Base-by-base conservation (phyloP, 64 coral and sea anemone species). In the Trachythela sp. region DNA sequence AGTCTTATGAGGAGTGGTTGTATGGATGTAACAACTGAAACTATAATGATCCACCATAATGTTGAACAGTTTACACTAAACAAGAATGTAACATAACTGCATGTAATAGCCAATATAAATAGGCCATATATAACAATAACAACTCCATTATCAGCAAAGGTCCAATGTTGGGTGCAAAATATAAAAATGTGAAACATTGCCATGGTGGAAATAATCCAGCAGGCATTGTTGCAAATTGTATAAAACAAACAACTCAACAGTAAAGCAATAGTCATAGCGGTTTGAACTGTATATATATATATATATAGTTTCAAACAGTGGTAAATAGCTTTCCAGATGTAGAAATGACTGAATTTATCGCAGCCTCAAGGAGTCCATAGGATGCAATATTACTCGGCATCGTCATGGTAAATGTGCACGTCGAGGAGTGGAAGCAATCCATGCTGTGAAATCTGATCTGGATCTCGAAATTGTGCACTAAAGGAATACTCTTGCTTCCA, bases 401-500 rank as follows among this genome's bases (percentile, higher is more conserved):
- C 48, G 54, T 59, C 20, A 92, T 37, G 32, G 31, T 71, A 77
- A 92, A 92, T 36, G 51, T 87, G 50, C 90, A 92, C 14, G 90
- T 91, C 43, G 90, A 91, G 35, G 84, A 40, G 86, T 45, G 60
- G 60, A 91, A 67, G 35, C 45, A 91, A 77, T 14, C 85, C 31
- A 87, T 84, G 45, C 40, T 86, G 48, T 91, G 84, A 27, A 91
- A 91, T 4, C 71, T 38, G 9, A 91, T 58, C 54, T 91, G 41
- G 39, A 91, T 77, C 49, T 70, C 36, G 48, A 91, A 87, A 64
- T 75, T 91, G 41, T 24, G 48, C 80, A 93, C 83, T 77, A 83
- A 90, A 76, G 92, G 92, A 72, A 93, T 93, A 58, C 41, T 90
- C 34, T 93, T 93, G 92, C 83, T 76, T 36, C 88, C 92, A 72